Percentiles rank a stretch among this genome's conserved stretches.
Conservation (phyloP, 2,797 vertebrate genomes). For the Scarus forsteni region DNA sequence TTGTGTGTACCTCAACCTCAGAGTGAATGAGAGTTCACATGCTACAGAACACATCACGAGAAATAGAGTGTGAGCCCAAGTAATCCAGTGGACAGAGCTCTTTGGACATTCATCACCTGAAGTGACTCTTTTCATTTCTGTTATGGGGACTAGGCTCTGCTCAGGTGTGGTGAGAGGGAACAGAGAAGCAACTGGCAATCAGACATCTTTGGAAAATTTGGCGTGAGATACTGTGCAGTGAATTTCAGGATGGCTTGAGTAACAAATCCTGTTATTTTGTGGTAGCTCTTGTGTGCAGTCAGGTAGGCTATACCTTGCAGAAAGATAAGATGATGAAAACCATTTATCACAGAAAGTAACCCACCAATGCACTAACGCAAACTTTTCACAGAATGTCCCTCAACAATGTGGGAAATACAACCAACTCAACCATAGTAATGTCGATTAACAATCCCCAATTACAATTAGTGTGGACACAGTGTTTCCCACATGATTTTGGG, state of each 20-base stretch:
- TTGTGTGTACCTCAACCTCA: constrained; percentile 5
- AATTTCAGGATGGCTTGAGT: neutral
- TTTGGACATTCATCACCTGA: constrained; percentile 15
- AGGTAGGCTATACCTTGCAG: no score
- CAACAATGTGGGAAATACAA: no score
- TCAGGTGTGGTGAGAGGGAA: neutral
- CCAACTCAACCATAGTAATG: no score
- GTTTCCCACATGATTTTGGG: no score
- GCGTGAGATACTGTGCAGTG: neutral
- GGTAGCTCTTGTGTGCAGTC: neutral
- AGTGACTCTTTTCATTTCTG: neutral
- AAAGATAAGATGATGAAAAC: neutral
- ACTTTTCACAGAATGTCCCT: no score
- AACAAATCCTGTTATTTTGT: neutral
- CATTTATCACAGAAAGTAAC: no score
- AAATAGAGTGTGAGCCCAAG: neutral
- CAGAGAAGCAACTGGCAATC: neutral
- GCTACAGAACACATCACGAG: neutral
- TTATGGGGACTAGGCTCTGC: neutral
- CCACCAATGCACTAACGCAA: no score
- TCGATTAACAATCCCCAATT: no score
- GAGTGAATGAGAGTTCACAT: neutral
- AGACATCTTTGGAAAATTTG: neutral
- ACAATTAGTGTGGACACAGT: no score
- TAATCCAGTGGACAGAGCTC: neutral